These are phyloP conservation scores for Thereuonema tuberculata DNA, from an alignment of 1,140 invertebrate genomes.

Conservation along the genomic window DNA sequence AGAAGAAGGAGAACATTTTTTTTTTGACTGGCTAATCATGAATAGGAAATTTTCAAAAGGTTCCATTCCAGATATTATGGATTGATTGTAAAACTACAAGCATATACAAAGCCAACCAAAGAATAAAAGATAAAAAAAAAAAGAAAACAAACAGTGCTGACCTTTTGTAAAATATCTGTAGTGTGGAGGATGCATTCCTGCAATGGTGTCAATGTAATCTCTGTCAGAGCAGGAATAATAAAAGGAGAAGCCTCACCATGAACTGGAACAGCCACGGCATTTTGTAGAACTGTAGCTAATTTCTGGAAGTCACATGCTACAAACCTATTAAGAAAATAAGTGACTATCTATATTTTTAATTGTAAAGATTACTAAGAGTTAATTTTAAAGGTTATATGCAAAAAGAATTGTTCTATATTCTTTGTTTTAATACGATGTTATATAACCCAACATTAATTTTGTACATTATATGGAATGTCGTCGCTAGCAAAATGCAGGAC, in stretches of 20 bases:
- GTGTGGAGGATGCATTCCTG: conserved; percentile 68
- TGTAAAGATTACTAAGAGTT: too few relatives aligned
- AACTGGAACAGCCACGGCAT: conserved; percentile 62
- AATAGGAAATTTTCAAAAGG: too few relatives aligned
- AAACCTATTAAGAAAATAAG: conserved; percentile 40
- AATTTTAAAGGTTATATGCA: too few relatives aligned
- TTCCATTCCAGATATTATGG: too few relatives aligned
- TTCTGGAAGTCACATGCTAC: conserved; percentile 58
- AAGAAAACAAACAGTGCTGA: conserved; percentile 22
- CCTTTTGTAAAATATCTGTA: conserved; percentile 63
- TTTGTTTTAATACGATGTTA: neutral
- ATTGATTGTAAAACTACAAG: too few relatives aligned
- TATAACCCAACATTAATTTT: too few relatives aligned
- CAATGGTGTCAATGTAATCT: conserved; percentile 59
- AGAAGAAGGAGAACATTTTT: too few relatives aligned
- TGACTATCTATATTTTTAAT: conserved; percentile 13
- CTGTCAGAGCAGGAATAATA: conserved; percentile 54
- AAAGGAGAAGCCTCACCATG: conserved; percentile 68
- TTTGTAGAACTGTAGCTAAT: conserved; percentile 60
- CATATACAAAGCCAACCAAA: neutral
- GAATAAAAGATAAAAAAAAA: conserved; percentile 14
- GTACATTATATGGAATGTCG: too few relatives aligned
- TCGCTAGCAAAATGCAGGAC: too few relatives aligned
- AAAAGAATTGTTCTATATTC: neutral
- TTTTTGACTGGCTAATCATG: too few relatives aligned